Evolutionary conservation across 2,113 vertebrate genomes (phyloP), one percentile per base, ranked within the genome.

Genomic region (Phylloscopus trochiloides): DNA sequence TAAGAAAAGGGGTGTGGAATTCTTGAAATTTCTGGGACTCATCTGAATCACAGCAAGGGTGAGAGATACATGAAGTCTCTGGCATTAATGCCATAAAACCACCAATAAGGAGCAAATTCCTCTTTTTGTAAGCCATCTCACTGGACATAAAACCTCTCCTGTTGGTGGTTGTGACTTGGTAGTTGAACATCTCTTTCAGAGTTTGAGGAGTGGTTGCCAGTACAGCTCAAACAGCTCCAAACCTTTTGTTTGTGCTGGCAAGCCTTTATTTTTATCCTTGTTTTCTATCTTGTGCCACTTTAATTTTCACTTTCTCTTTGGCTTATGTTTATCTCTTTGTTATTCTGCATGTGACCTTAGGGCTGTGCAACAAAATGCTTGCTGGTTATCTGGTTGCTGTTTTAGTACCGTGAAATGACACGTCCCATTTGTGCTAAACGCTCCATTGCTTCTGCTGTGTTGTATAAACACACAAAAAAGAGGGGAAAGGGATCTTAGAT

Each of bases 281-380:
- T 71, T 65, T 42, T 85, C 48, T 63, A 3, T 55, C 57, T 59
- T 71, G 29, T 32, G 47, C 32, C 68, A 32, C 77, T 95, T 84
- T 40, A 91, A 84, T 94, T 96, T 96, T 95, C 51, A 34, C 38
- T 88, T 94, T 96, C 76, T 92, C 19, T 94, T 89, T 89, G 84
- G 28, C 45, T 59, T 92, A 3, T 25, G 36, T 86, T 83, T 96
- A 65, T 75, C 55, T 90, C 40, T 72, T 7, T 83, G n/a, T 81
- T 25, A 48, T 94, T 94, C n/a, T 94, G n/a, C 25, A 2, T 89
- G 42, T 94, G 80, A 81, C 62, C 87, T 78, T 85, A 68, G 38
- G 54, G 45, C 83, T 87, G 45, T 87, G 70, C 36, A 87, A 34
- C 40, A 67, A 59, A 89, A 82, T 28, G 47, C 83, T 86, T 66